Conservation (phyloP, 2,113 vertebrate genomes). For the Saimiri boliviensis region DNA sequence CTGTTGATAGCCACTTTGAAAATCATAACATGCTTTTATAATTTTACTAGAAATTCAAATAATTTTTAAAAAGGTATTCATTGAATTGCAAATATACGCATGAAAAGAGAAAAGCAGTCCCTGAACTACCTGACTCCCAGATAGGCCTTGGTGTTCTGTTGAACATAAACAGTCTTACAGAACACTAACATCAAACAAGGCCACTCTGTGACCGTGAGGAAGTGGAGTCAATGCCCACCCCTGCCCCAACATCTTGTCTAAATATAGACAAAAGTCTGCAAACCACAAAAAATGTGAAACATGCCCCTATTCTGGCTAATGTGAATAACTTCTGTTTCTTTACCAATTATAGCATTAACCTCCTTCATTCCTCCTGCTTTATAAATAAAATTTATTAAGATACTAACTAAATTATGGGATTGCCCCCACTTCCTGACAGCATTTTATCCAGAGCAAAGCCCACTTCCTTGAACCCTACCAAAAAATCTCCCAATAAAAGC, state of each 20-base stretch:
- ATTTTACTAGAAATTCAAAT: background rate
- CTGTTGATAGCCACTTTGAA: background rate
- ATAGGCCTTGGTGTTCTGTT: background rate
- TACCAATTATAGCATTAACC: background rate
- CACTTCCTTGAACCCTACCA: background rate
- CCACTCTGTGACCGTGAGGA: background rate
- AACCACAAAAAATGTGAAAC: background rate
- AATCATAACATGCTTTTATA: background rate
- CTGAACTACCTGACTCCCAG: background rate
- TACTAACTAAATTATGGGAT: background rate
- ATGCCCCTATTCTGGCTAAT: background rate
- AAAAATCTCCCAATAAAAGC: background rate
- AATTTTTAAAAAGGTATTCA: background rate
- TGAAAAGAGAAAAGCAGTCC: background rate
- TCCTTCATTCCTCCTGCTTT: background rate
- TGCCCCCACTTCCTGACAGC: background rate
- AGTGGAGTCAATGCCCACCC: too few species aligned
- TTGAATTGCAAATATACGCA: background rate
- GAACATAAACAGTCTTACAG: background rate
- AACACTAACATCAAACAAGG: background rate
- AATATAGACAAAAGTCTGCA: background rate
- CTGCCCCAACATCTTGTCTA: background rate
- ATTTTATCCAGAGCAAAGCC: background rate
- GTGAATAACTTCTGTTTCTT: background rate
- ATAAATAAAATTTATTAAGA: background rate